Base-by-base conservation (phyloP, 2,797 vertebrate species). In the Aythya fuligula region DNA sequence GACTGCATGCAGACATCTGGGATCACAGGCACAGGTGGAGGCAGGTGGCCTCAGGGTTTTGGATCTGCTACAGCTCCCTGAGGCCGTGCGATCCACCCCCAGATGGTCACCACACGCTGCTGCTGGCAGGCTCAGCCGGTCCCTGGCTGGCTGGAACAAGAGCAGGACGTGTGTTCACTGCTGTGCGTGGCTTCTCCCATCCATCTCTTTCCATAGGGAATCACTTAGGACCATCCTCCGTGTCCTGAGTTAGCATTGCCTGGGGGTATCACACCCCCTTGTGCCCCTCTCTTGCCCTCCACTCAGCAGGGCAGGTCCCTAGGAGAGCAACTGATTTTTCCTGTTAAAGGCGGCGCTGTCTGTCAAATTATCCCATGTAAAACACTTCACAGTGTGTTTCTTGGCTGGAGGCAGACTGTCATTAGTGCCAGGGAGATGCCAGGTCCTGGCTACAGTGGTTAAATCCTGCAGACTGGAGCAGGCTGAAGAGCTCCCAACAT, bases 371-470 rank as follows among this genome's bases (percentile, higher is more conserved):
- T 67, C 83, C 53, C 69, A 5, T 87, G 75, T 90, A 49, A 84
- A 90, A 74, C 70, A 85, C 73, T 41, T 67, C 32, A 39, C 57
- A 83, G 51, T 87, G 85, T 95, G 73, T 77, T 78, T 91, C 83
- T 93, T 97, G 95, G 95, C 89, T 72, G 49, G 66, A 91, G 53
- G 38, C 34, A 81, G 36, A 11, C 12, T 62, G 67, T 28, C 51
- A 3, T 49, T 81, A 54, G 72, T 82, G 83, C 88, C 89, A 91
- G 60, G 41, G 45, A 86, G 30, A 6, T 65, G 62, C 62, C 39
- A 65, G 39, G 28, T 65, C 62, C 39, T 5, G 9, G 39, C 62
- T 65, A 3, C 28, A 43, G 39, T 16, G 41, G 27, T 30, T 43
- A 43, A 65, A 65, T 65, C 28, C 62, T 43, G 39, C 39, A 65